Evolutionary conservation across 2,113 vertebrate genomes (phyloP), one percentile per base, ranked within the genome.

Genomic region (Hippocampus comes): DNA sequence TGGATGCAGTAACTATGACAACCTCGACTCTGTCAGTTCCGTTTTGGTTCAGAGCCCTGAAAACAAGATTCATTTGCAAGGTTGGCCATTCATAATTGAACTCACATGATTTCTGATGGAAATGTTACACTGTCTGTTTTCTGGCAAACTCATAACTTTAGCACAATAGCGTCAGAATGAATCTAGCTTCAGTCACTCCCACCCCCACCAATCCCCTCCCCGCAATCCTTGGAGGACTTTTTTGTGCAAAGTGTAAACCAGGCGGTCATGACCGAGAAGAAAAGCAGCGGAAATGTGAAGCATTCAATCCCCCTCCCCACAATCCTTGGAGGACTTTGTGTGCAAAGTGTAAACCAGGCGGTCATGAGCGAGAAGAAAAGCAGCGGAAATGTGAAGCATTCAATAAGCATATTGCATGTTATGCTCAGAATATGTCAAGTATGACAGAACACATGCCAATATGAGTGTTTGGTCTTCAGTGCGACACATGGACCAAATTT

Each of bases 1-100:
- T 23, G 93, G 93, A 91, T 94, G 93, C 91, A 94, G 93, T 93
- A 94, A 94, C 92, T 94, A 94, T 92, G 93, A 94, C 92, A 94
- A 94, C 91, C 93, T 94, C 66, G 93, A 94, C 88, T 93, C 93
- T 86, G 93, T 94, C 92, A 94, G 93, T 87, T 94, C 93, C 59
- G 93, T 94, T 91, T 89, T 94, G 89, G 93, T 94, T 90, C 93
- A 94, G 89, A 94, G 93, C 84, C 93, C 93, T 64, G 93, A 94
- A 89, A 94, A 94, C 91, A 94, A 94, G 91, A 93, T 94, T 91
- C 84, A 93, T 91, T 92, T 94, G 88, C 92, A 92, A 93, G 93
- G 93, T 94, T 90, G 83, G 81, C 67, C 83, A 86, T 90, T 86
- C 86, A 91, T 90, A 90, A 91, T 89, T 91, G 80, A 90, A 86